Conservation (phyloP, 2,888 invertebrate genomes). For the Ichneumon xanthorius region DNA sequence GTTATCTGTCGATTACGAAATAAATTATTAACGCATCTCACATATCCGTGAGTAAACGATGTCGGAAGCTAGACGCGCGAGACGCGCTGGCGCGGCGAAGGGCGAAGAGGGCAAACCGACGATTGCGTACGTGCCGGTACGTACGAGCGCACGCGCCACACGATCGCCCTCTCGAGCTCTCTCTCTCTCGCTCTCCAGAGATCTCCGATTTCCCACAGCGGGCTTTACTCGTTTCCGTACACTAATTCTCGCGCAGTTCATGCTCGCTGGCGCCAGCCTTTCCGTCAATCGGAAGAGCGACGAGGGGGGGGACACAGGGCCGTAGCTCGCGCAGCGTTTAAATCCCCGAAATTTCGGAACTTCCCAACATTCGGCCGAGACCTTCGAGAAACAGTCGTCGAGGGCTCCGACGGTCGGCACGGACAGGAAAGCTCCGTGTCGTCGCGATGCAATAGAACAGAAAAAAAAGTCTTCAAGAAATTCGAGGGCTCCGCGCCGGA, state of each 20-base stretch:
- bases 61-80: slow-evolving; percentile 20
- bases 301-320: slow-evolving; percentile 51
- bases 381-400: no score
- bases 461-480: no score
- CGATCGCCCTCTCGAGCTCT: slow-evolving; percentile 21
- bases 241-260: slow-evolving; percentile 50
- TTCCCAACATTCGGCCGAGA: neutral
- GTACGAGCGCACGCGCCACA: slow-evolving; percentile 44
- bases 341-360: neutral
- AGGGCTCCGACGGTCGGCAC: neutral
- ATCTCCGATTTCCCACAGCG: slow-evolving; percentile 33
- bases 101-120: slow-evolving; percentile 13
- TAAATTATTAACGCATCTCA: slow-evolving; percentile 43
- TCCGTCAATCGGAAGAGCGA: slow-evolving; percentile 48
- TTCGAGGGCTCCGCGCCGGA: neutral
- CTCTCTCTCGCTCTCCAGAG: neutral
- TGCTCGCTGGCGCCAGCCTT: slow-evolving; percentile 58
- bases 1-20: slow-evolving; percentile 38
- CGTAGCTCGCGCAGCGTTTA: slow-evolving; percentile 1
- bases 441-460: neutral
- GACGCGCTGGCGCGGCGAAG: slow-evolving; percentile 9
- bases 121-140: slow-evolving; percentile 41
- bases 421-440: neutral
- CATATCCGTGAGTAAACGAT: slow-evolving; percentile 20
- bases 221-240: slow-evolving; percentile 31